Conservation (phyloP, 2,888 invertebrate genomes). For the Nowickia ferox region DNA sequence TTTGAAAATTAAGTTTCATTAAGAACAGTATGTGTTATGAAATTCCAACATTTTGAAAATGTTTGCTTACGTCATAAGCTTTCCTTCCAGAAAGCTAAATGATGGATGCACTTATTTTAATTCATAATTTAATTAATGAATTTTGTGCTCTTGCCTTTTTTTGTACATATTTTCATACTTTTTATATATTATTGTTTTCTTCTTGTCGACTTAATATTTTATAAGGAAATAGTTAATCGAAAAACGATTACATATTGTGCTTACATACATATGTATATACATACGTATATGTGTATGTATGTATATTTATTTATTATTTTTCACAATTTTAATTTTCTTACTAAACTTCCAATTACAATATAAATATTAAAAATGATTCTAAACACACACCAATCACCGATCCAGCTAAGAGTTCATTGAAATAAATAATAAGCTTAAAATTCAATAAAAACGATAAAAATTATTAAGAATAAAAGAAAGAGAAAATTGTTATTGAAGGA, state of each 20-base stretch:
- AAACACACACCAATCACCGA: constrained; percentile 60
- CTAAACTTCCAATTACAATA: constrained; percentile 74
- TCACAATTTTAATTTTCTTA: constrained; percentile 59
- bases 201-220: constrained; percentile 20
- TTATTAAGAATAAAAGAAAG: constrained; percentile 64
- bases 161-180: background rate
- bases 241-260: constrained; percentile 20
- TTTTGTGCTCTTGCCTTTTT: background rate
- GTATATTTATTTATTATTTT: constrained; percentile 50
- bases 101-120: too few species aligned
- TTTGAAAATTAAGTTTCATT: too few species aligned
- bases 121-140: too few species aligned
- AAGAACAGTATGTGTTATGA: too few species aligned
- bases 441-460: constrained; percentile 67
- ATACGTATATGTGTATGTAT: too few species aligned
- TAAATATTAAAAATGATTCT: constrained; percentile 78
- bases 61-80: too few species aligned
- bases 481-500: constrained; percentile 65
- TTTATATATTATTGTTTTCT: background rate
- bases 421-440: constrained; percentile 59
- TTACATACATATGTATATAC: too few species aligned
- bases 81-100: too few species aligned
- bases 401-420: constrained; percentile 26
- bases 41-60: too few species aligned
- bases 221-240: constrained; percentile 12